A percentile compares a stretch with the other conserved stretches of the same genome.
phyloP scores from a whole-genome alignment of 2,797 vertebrate species.

The Taenioides sp. region DNA sequence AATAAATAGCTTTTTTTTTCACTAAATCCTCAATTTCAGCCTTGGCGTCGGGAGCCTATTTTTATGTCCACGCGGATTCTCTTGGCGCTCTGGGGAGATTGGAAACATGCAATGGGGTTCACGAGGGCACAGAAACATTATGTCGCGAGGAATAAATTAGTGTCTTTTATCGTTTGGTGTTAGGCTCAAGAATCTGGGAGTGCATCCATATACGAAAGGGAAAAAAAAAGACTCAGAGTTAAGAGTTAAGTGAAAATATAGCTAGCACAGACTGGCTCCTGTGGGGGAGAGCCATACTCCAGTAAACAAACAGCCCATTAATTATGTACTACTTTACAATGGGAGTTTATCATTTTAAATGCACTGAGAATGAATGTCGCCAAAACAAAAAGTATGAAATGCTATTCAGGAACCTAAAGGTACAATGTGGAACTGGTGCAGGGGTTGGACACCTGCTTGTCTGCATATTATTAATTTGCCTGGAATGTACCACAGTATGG shows the following conservation, averaged over 20 bases:
- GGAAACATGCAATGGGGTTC: slow-evolving; percentile 41
- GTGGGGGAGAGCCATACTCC: not conserved
- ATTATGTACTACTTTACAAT: not conserved
- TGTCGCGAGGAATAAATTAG: slow-evolving; percentile 45
- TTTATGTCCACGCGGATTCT: slow-evolving; percentile 12
- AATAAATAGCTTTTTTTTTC: not conserved
- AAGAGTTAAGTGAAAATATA: slow-evolving; percentile 11
- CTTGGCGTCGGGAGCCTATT: slow-evolving; percentile 19
- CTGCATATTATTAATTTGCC: too few species aligned
- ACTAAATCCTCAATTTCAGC: slow-evolving; percentile 18
- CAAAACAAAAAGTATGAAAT: not conserved
- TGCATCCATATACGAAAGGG: slow-evolving; percentile 21
- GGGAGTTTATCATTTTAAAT: not conserved
- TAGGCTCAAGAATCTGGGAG: slow-evolving; percentile 30
- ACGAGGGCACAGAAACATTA: slow-evolving; percentile 37
- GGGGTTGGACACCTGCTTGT: too few species aligned
- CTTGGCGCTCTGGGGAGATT: slow-evolving; percentile 13
- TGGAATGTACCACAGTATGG: not conserved
- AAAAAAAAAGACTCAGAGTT: slow-evolving; percentile 15
- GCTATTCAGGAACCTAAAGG: too few species aligned
- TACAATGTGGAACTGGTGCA: too few species aligned
- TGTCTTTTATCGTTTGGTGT: slow-evolving; percentile 31
- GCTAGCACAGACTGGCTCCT: not conserved
- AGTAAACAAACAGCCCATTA: not conserved
- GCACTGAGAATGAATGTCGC: not conserved